Evolutionary conservation across 2,113 vertebrate genomes (phyloP).

Genomic region (Melanocharis versteri): DNA sequence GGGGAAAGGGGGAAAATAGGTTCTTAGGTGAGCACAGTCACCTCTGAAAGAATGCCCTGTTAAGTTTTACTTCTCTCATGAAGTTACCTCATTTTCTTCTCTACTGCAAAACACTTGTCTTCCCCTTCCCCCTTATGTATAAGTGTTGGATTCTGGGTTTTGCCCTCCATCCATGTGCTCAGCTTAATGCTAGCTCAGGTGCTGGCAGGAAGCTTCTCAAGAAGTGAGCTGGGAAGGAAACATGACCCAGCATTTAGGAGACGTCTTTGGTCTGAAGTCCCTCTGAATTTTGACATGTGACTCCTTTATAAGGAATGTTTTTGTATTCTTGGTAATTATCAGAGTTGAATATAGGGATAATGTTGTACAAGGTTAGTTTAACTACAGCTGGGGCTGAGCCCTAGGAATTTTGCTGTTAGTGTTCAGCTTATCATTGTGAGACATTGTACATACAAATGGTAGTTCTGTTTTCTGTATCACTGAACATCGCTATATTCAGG

Average conservation of each 20-base stretch:
- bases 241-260: neutral
- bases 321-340: constrained; percentile 12
- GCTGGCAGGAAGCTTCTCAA: neutral
- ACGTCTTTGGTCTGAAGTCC: neutral
- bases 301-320: constrained; percentile 43
- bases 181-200: neutral
- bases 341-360: constrained; percentile 7
- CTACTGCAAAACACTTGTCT: neutral
- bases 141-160: neutral
- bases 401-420: neutral
- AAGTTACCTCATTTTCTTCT: constrained; percentile 46
- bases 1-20: neutral
- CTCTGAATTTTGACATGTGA: neutral
- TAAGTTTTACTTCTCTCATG: neutral
- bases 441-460: neutral
- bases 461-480: neutral
- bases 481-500: neutral
- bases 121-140: neutral
- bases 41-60: neutral
- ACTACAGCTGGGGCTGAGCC: constrained; percentile 33
- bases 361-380: neutral
- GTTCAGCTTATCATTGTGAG: neutral
- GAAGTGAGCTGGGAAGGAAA: neutral
- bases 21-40: neutral
- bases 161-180: neutral